Evolutionary conservation across 2,888 invertebrate species (phyloP), one percentile per base, ranked within the genome.

Genomic region (Rhagonycha lutea): DNA sequence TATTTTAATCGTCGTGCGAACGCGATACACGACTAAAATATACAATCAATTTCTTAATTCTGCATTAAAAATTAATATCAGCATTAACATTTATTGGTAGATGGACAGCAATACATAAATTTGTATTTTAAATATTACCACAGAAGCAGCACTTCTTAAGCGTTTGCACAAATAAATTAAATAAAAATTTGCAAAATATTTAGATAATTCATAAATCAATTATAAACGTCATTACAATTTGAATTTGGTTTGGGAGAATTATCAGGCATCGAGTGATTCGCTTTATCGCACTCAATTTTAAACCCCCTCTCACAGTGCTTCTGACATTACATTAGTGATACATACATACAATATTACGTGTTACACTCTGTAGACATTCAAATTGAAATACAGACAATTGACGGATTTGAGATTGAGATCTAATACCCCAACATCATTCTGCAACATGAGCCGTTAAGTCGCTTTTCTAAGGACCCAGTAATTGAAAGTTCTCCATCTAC

Each of bases 331-430:
- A 77, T 75, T 72, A 71, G 75, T 70, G 75, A 62, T 74, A 73
- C 70, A 70, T 61, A 61, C 47, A 70, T 70, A n/a, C n/a, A n/a
- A n/a, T n/a, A 18, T 18, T 18, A 72, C 47, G 60, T 65, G 70
- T 71, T 68, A 74, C 63, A 68, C 71, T 60, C 29, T 73, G 76
- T 76, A 79, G 77, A 79, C 74, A 80, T 80, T 80, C 79, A 80
- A 80, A 80, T 79, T 79, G 80, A 80, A 79, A 79, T 60, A 73
- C 82, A 82, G 85, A 87, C 87, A 87, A 87, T 87, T 81, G 85
- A 80, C 83, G 86, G 86, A 86, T 87, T 87, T 85, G 82, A 84
- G 85, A 86, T 86, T 85, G 84, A 85, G 82, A 84, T 85, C 83
- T 84, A 86, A 86, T 87, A 83, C 87, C 82, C 80, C 81, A 79